Conservation (phyloP, 2,113 vertebrate species). For the Heterochromis multidens region DNA sequence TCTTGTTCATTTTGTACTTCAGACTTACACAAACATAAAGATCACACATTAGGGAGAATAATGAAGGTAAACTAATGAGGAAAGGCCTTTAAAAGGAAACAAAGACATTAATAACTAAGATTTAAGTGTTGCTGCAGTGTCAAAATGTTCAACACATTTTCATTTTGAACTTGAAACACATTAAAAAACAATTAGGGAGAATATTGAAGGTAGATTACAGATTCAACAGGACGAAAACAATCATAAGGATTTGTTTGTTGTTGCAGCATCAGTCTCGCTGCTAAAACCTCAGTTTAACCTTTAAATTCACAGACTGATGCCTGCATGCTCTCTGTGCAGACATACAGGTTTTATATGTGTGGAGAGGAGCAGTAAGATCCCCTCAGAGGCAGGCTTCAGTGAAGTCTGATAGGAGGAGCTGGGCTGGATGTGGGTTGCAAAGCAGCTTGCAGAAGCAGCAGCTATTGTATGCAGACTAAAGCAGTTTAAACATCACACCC, state of each 20-base stretch:
- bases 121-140: accelerated
- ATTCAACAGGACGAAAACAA: not conserved
- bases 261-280: not conserved
- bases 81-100: not conserved
- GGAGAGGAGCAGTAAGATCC: too few relatives aligned
- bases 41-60: not conserved
- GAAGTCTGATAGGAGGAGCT: not conserved
- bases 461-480: not conserved
- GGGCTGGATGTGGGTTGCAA: accelerated
- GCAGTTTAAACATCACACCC: not conserved
- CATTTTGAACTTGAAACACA: not conserved
- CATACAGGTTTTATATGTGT: not conserved
- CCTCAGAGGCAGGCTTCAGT: not conserved
- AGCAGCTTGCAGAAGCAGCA: not conserved
- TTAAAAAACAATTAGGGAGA: not conserved
- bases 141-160: not conserved
- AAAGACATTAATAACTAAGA: not conserved
- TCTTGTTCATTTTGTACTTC: not conserved
- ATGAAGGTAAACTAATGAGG: not conserved
- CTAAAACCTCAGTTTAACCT: not conserved
- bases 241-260: accelerated
- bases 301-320: not conserved
- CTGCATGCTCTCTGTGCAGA: not conserved
- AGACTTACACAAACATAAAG: not conserved
- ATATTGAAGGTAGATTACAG: not conserved